These are phyloP conservation scores for Sylvilagus bachmani DNA, from an alignment of 2,113 vertebrate genomes.

Conservation along the genomic window DNA sequence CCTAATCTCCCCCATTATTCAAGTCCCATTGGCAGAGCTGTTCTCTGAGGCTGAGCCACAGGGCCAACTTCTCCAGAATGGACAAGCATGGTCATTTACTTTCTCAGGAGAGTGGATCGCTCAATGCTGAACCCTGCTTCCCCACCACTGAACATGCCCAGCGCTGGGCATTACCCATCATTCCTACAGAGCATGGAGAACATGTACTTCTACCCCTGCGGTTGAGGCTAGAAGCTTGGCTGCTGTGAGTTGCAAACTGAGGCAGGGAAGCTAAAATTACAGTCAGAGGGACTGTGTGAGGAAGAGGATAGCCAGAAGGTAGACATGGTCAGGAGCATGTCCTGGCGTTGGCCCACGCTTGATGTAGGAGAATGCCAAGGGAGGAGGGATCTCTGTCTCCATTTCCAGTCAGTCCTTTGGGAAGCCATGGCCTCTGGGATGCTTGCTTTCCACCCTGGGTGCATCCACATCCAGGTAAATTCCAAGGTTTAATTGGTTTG, in stretches of 20 bases:
- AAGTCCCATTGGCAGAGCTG: neutral
- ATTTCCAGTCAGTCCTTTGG: neutral
- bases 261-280: neutral
- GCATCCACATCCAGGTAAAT: neutral
- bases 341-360: neutral
- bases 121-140: neutral
- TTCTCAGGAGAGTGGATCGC: neutral
- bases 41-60: neutral
- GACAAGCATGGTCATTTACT: neutral
- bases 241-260: neutral
- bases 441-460: no score
- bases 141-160: no score
- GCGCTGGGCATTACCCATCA: neutral
- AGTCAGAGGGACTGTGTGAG: neutral
- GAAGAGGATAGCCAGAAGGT: neutral
- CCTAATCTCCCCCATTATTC: neutral
- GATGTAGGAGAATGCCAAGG: neutral
- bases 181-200: neutral
- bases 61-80: neutral
- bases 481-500: neutral
- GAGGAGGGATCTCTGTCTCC: neutral
- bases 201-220: neutral
- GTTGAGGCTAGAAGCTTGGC: neutral
- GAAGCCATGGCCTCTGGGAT: neutral
- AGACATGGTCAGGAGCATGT: neutral